Base-by-base conservation (phyloP, 2,113 vertebrate genomes). In the Bungarus multicinctus region DNA sequence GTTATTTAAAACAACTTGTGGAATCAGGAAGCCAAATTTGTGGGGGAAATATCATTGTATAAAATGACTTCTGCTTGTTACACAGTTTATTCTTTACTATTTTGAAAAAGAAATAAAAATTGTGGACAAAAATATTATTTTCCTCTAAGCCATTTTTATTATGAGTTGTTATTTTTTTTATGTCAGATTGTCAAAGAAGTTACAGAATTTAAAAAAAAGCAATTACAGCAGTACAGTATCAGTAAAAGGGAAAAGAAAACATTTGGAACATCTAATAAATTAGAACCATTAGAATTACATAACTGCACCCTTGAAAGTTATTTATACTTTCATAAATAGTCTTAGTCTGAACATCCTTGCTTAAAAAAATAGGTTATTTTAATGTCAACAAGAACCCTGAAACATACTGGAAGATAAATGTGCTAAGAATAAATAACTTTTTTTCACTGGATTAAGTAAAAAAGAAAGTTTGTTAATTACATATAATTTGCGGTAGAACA, bases 361-460 rank as follows among this genome's bases (percentile, higher is more conserved):
- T 93, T 93, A 89, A 95, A n/a, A 87, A 27, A 93, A 93, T 89
- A 92, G 25, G 3, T 90, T 81, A 0, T n/a, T 93, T 47, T 11
- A 93, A 94, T 93, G 87, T 45, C 91, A 6, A 89, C 11, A 60
- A 64, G 93, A 69, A 94, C 94, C 60, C 92, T 11, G 0, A 88
- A 96, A 92, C 18, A 60, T 47, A 57, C 7, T 92, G 52, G 18
- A 89, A 91, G 92, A 39, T 95, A 91, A 96, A 57, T 94, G 43
- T 5, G 0, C 89, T 91, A 39, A 95, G 94, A 93, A 91, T 93
- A 95, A 90, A 54, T 96, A 92, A 64, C 91, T 93, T 50, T 88
- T 93, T 89, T 96, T 88, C 91, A 87, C 52, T 93, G 95, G 95
- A 95, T 97, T 97, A 95, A 95, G 34, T 90, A 89, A 94, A 93